Percentiles rank a stretch among this genome's conserved stretches.
These are phyloP conservation scores for Rhagonycha lutea DNA, from an alignment of 2,888 invertebrate species.

Conservation along the genomic window DNA sequence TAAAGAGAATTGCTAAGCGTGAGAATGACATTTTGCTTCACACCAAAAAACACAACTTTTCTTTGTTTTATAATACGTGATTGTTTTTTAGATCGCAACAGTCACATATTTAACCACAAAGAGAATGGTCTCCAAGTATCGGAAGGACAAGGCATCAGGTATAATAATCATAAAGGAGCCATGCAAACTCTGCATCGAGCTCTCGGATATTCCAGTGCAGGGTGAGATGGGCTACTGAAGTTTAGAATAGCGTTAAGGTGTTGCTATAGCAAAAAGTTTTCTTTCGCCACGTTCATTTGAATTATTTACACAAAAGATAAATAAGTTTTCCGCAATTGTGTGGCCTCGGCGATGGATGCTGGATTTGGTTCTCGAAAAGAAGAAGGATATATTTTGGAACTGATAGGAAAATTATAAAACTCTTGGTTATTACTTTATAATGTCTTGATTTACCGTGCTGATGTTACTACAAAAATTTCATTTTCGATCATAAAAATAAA, in stretches of 20 bases:
- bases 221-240: slow-evolving; percentile 40
- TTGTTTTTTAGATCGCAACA: slow-evolving; percentile 55
- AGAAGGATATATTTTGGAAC: neutral
- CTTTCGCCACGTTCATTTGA: neutral
- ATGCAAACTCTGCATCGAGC: slow-evolving; percentile 53
- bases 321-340: too few species aligned
- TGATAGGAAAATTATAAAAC: too few species aligned
- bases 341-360: neutral
- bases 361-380: neutral
- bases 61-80: slow-evolving; percentile 1
- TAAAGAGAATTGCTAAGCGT: neutral
- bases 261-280: neutral
- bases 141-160: slow-evolving; percentile 51
- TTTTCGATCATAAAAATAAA: neutral
- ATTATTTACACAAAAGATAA: neutral
- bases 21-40: neutral
- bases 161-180: slow-evolving; percentile 53
- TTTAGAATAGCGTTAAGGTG: slow-evolving; percentile 8
- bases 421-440: too few species aligned
- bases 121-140: slow-evolving; percentile 63
- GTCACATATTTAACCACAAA: slow-evolving; percentile 75
- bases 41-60: neutral
- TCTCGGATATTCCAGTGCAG: slow-evolving; percentile 48
- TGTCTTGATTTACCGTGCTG: too few species aligned
- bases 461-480: too few species aligned